Evolutionary conservation across 2,888 invertebrate species (phyloP).

Genomic region (Macrophya annulata): DNA sequence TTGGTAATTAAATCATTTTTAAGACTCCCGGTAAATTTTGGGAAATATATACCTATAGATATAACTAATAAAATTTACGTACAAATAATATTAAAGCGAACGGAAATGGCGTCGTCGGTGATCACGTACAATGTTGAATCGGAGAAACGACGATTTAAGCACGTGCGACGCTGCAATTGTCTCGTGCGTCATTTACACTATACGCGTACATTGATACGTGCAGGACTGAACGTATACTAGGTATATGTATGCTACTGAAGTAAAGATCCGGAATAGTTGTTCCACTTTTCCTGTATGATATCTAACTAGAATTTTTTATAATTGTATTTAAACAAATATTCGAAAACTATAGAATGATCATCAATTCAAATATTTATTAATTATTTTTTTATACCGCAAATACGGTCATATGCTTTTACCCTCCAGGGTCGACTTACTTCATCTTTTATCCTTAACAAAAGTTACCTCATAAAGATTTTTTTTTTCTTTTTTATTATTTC

Average conservation of each 20-base stretch:
- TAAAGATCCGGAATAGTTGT: conserved; percentile 24
- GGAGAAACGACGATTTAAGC: conserved; percentile 27
- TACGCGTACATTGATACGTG: not conserved
- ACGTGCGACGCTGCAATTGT: conserved; percentile 27
- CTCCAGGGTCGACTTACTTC: not conserved
- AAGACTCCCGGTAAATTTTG: not conserved
- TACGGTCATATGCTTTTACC: not conserved
- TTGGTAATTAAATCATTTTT: not conserved
- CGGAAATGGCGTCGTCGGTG: conserved; percentile 15
- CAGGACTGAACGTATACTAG: not conserved
- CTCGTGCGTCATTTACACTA: conserved; percentile 14
- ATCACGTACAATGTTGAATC: conserved; percentile 29
- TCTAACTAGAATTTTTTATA: not conserved
- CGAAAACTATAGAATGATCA: not conserved
- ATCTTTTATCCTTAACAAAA: not conserved
- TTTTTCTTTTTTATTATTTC: not conserved
- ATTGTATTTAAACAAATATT: not conserved
- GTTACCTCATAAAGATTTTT: not conserved
- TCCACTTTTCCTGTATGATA: conserved; percentile 24
- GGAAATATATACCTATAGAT: not conserved
- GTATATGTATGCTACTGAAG: not conserved
- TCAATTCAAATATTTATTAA: not conserved
- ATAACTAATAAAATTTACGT: not conserved
- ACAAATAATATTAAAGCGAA: not conserved
- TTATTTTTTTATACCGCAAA: not conserved